Base-by-base conservation (phyloP, 2,113 vertebrate genomes). In the Eulemur rufifrons region DNA sequence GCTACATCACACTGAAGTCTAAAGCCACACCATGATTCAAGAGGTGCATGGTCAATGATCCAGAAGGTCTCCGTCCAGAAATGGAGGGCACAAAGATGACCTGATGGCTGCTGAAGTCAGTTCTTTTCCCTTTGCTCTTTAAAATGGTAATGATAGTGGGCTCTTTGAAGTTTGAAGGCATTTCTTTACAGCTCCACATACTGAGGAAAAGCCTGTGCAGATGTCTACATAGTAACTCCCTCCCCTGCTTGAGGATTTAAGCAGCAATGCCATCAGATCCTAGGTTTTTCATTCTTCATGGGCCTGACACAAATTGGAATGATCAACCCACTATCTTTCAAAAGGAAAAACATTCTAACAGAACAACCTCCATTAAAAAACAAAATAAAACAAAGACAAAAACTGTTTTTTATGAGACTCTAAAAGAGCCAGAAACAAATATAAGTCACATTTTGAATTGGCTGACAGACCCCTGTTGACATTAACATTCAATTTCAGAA, bases 11-110 rank as follows among this genome's bases (percentile, higher is more conserved):
- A 96, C 1, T 96, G 94, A 96, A 88, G 97, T 96, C 93, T 97
- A 96, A 97, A 96, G 96, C 80, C 97, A 96, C 96, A 96, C 87
- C 94, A 94, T 97, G 96, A 96, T 92, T 96, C 96, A 97, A 97
- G 94, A 91, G 94, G 95, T 95, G 92, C 84, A 87, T 84, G 73
- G 90, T 94, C 96, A 96, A 42, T 87, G 94, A 84, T 88, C 93
- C 94, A 77, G 96, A 82, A 96, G 97, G 96, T 92, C 97, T 97
- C 96, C 68, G 81, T 95, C 95, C 97, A 96, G 93, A 97, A 95
- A 92, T 91, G 95, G 97, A 96, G 90, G 83, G 96, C 74, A 88
- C 82, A 89, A n/a, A 97, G 97, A 84, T 91, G 96, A 90, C 93
- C 96, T 97, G 91, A 76, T 52, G 91, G 97, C 97, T 94, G 93